Percentiles rank a stretch among this genome's conserved stretches.
These are phyloP conservation scores for Leptura quadrifasciata DNA, from an alignment of 2,888 invertebrate genomes.

Conservation along the genomic window DNA sequence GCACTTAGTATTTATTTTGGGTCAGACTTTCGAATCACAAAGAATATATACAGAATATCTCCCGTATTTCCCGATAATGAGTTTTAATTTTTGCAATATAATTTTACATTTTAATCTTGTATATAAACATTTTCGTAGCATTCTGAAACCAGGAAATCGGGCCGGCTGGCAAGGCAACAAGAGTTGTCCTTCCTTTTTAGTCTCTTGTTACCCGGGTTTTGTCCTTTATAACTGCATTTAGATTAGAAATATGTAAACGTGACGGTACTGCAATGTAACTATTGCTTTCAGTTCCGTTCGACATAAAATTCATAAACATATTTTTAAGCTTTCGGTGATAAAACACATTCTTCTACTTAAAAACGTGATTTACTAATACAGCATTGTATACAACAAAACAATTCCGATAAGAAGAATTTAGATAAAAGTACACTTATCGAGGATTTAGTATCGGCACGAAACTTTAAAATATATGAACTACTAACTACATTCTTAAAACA, in stretches of 20 bases:
- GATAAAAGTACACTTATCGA: slow-evolving; percentile 13
- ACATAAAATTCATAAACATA: background rate
- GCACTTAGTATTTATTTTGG: no score
- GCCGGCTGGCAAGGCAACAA: no score
- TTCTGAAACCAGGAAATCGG: no score
- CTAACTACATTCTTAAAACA: background rate
- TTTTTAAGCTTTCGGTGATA: slow-evolving; percentile 19
- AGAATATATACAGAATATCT: no score
- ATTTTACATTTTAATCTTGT: no score
- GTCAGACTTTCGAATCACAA: no score
- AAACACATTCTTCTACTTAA: slow-evolving; percentile 19
- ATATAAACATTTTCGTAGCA: no score
- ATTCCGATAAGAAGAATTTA: background rate
- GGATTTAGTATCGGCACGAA: slow-evolving; percentile 30
- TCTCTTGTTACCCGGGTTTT: no score
- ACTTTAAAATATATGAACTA: background rate
- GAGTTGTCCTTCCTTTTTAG: no score
- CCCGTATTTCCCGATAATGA: no score
- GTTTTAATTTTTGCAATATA: no score
- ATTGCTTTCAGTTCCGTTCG: background rate
- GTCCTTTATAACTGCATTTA: no score
- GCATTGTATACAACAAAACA: slow-evolving; percentile 17
- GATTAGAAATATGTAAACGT: background rate
- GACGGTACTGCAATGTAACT: background rate
- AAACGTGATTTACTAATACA: slow-evolving; percentile 29